Conservation (phyloP, 2,797 vertebrate species). For the Carcharodon carcharias region DNA sequence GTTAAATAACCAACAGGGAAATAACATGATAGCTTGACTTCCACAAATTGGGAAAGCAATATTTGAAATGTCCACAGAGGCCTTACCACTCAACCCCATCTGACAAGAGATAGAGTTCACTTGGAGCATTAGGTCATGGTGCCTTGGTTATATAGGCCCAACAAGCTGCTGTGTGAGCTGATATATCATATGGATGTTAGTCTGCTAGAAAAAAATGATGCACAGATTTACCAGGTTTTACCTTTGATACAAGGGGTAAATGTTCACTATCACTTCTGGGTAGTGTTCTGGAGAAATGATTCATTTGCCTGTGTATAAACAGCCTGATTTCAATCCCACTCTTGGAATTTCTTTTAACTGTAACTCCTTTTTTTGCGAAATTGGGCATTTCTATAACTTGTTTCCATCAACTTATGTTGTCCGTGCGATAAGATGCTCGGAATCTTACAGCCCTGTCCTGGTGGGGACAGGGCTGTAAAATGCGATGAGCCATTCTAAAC, state of each 20-base stretch:
- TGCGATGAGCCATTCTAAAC: too few relatives aligned
- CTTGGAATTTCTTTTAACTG: not conserved
- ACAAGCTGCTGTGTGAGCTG: not conserved
- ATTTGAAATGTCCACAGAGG: not conserved
- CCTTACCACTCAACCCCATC: not conserved
- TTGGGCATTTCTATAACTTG: not conserved
- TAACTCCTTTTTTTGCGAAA: not conserved
- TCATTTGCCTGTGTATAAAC: not conserved
- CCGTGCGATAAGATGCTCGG: not conserved
- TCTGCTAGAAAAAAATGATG: not conserved
- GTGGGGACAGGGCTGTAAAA: too few relatives aligned
- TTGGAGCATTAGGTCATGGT: not conserved
- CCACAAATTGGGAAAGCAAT: not conserved
- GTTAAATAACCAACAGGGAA: not conserved
- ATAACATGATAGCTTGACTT: not conserved
- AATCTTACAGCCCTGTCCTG: too few relatives aligned
- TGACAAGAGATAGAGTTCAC: not conserved
- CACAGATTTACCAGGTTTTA: not conserved
- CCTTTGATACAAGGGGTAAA: not conserved
- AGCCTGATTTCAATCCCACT: not conserved
- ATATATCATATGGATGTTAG: not conserved
- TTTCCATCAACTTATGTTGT: not conserved
- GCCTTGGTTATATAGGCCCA: not conserved
- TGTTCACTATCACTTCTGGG: not conserved
- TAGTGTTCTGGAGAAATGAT: not conserved